Percentiles rank a stretch among this genome's conserved stretches.
Evolutionary conservation across 2,888 invertebrate genomes (phyloP).

Genomic region (Ptychoptera contaminata): DNA sequence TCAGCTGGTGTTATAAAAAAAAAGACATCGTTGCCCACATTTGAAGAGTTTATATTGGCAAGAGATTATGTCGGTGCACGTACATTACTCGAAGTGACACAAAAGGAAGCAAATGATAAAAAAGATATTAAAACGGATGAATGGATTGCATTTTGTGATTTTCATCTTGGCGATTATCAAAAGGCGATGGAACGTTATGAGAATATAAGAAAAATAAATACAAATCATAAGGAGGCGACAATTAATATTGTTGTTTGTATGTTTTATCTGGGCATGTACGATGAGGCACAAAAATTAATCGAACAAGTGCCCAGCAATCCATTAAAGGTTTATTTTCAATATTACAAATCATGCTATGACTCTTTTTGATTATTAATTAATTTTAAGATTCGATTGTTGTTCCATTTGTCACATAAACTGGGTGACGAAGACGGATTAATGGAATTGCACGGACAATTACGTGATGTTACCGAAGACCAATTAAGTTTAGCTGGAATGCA

Average conservation of each 20-base stretch:
- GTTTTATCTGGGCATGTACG: conserved; percentile 73
- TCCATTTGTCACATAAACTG: conserved; percentile 89
- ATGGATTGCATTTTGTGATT: conserved; percentile 92
- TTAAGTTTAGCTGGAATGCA: conserved; percentile 91
- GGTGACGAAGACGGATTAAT: conserved; percentile 73
- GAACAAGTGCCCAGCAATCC: conserved; percentile 49
- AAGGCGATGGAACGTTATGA: conserved; percentile 60
- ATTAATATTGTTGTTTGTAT: conserved; percentile 86
- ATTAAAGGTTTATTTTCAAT: conserved; percentile 30
- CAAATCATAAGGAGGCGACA: conserved; percentile 43
- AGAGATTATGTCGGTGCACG: conserved; percentile 92
- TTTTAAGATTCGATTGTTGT: conserved; percentile 61
- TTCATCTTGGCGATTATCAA: conserved; percentile 89
- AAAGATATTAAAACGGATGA: conserved; percentile 37
- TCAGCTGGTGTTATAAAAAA: conserved; percentile 21
- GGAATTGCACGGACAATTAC: conserved; percentile 67
- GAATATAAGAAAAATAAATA: conserved; percentile 35
- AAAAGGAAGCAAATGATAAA: conserved; percentile 16
- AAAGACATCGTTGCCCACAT: conserved; percentile 42
- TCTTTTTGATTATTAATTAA: not conserved
- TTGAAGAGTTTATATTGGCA: conserved; percentile 78
- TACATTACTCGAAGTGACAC: conserved; percentile 70
- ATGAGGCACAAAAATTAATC: conserved; percentile 46
- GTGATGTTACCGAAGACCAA: conserved; percentile 86
- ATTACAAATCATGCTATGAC: not conserved